Percentiles rank a stretch among this genome's conserved stretches.
phyloP scores from a whole-genome alignment of 2,888 invertebrate species.

The Germaria angustata region DNA sequence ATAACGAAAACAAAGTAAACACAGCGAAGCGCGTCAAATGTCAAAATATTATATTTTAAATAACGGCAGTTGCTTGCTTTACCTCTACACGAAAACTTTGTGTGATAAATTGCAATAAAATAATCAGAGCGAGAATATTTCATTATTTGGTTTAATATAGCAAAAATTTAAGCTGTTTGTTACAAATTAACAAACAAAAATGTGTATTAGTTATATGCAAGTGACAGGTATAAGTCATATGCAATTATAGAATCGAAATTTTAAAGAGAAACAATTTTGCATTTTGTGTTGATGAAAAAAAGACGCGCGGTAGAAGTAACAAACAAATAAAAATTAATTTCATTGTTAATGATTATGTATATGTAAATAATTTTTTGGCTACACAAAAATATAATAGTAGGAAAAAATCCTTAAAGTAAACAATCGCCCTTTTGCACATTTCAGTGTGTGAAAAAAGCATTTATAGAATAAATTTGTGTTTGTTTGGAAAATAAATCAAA shows the following conservation, averaged over 20 bases:
- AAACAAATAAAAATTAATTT: slow-evolving; percentile 33
- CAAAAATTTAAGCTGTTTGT: slow-evolving; percentile 25
- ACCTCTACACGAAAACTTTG: slow-evolving; percentile 37
- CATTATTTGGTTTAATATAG: neutral
- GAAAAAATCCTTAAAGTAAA: neutral
- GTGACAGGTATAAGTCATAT: neutral
- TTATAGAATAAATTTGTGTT: neutral
- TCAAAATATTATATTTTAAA: slow-evolving; percentile 60
- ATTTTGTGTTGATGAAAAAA: slow-evolving; percentile 6
- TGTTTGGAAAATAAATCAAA: slow-evolving; percentile 7
- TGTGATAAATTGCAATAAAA: slow-evolving; percentile 31
- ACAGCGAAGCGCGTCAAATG: slow-evolving; percentile 61
- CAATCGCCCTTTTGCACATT: neutral
- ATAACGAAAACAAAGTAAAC: slow-evolving; percentile 44
- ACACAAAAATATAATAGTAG: neutral
- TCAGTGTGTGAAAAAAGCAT: neutral
- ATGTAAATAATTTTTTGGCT: neutral
- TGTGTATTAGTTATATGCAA: neutral
- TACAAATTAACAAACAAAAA: slow-evolving; percentile 19
- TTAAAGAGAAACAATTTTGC: no score
- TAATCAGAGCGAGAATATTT: slow-evolving; percentile 36
- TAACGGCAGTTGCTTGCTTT: slow-evolving; percentile 69
- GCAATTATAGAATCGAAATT: neutral
- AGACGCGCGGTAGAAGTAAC: slow-evolving; percentile 28
- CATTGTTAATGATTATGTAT: neutral